Evolutionary conservation across 2,888 invertebrate species (phyloP).

Genomic region (Bellardia pandia): DNA sequence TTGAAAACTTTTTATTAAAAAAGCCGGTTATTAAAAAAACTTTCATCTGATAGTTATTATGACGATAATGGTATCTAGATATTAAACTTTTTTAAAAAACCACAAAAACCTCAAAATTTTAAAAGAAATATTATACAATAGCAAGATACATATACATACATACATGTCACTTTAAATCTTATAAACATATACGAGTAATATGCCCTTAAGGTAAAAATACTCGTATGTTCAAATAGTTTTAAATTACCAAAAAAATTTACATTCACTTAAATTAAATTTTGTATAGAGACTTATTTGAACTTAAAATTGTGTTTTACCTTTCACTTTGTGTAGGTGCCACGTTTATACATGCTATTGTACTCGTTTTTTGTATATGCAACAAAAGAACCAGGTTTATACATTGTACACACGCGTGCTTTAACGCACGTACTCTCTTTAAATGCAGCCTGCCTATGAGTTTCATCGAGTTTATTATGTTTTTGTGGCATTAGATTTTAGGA

Average conservation of each 20-base stretch:
- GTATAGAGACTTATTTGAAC: slow-evolving; percentile 26
- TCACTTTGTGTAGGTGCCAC: slow-evolving; percentile 65
- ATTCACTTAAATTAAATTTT: slow-evolving; percentile 46
- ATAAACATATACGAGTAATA: slow-evolving; percentile 3
- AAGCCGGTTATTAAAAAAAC: slow-evolving; percentile 57
- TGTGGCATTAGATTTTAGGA: slow-evolving; percentile 19
- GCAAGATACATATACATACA: neutral
- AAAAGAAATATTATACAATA: slow-evolving; percentile 39
- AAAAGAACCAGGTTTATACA: slow-evolving; percentile 52
- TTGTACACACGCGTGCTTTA: slow-evolving; percentile 49
- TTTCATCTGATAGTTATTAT: slow-evolving; percentile 19
- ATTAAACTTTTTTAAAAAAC: slow-evolving; percentile 38
- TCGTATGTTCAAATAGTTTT: slow-evolving; percentile 23
- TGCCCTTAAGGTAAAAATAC: slow-evolving; percentile 34
- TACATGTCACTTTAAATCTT: slow-evolving; percentile 36
- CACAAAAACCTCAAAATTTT: slow-evolving; percentile 62
- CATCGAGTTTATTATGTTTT: neutral
- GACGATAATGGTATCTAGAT: neutral
- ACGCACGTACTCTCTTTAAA: slow-evolving; percentile 59
- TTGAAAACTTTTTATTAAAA: slow-evolving; percentile 21
- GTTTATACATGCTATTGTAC: slow-evolving; percentile 29
- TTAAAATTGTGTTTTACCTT: slow-evolving; percentile 50
- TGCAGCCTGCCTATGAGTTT: slow-evolving; percentile 37
- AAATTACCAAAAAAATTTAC: slow-evolving; percentile 54
- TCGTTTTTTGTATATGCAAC: slow-evolving; percentile 2